Percentiles rank a stretch among this genome's conserved stretches.
Evolutionary conservation across 2,888 invertebrate genomes (phyloP).

Genomic region (Pristionchus arcanus): DNA sequence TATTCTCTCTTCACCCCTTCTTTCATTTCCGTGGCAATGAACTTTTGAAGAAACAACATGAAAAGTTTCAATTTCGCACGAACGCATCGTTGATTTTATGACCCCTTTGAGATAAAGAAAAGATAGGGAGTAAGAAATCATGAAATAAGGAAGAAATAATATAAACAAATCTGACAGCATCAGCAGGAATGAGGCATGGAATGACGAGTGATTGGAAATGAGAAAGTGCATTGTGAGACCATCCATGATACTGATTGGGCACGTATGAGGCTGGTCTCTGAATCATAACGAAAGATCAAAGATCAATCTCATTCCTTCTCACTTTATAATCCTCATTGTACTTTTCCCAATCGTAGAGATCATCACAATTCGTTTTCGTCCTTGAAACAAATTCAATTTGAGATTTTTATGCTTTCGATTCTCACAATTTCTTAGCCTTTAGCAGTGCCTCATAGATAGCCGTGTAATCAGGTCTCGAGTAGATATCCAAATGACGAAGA

Average conservation of each 20-base stretch:
- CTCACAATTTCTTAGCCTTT: neutral
- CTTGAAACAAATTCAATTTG: neutral
- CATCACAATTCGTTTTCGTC: neutral
- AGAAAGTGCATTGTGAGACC: neutral
- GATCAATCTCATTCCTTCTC: neutral
- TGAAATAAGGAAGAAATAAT: neutral
- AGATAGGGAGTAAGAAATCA: neutral
- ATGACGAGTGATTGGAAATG: conserved; percentile 18
- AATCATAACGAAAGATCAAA: neutral
- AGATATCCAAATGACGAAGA: conserved; percentile 21
- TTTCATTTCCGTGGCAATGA: too few relatives aligned
- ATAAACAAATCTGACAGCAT: conserved; percentile 20
- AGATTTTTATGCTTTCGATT: neutral
- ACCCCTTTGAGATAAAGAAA: neutral
- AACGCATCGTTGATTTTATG: neutral
- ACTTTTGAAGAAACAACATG: too few relatives aligned
- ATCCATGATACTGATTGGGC: neutral
- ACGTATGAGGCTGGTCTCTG: conserved; percentile 7
- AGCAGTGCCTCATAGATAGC: neutral
- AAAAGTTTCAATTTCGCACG: neutral
- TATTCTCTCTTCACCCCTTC: too few relatives aligned
- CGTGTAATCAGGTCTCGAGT: conserved; percentile 15
- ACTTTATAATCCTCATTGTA: conserved; percentile 9
- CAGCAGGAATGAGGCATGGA: conserved; percentile 3
- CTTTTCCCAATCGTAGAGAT: conserved; percentile 41